These are phyloP conservation scores for Lucinisca nassula DNA, from an alignment of 2,888 invertebrate species.

Conservation along the genomic window DNA sequence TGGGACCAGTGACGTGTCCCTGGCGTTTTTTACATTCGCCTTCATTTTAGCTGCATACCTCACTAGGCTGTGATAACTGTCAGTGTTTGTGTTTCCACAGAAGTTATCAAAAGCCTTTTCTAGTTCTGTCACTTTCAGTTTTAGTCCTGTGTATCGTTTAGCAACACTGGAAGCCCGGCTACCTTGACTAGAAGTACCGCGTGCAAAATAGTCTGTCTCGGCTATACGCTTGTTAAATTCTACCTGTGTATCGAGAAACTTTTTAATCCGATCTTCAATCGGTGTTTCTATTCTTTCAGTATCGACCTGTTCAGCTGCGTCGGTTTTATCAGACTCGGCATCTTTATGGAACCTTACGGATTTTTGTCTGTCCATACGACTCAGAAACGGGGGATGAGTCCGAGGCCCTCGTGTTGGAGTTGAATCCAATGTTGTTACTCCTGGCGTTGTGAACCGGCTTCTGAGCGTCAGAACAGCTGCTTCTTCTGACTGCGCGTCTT, in stretches of 20 bases:
- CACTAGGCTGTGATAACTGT: constrained; percentile 74
- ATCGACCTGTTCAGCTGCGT: background rate
- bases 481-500: background rate
- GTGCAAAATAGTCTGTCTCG: background rate
- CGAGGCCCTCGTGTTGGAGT: background rate
- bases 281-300: background rate
- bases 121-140: constrained; percentile 64
- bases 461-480: background rate
- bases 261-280: constrained; percentile 59
- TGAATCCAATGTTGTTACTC: background rate
- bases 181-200: background rate
- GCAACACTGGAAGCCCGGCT: background rate
- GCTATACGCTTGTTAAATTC: constrained; percentile 61
- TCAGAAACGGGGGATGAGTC: background rate
- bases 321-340: background rate
- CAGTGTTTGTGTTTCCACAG: constrained; percentile 65
- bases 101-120: constrained; percentile 78
- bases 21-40: constrained; percentile 67
- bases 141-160: constrained; percentile 34
- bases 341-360: constrained; percentile 67
- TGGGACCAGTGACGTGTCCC: constrained; percentile 73
- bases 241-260: constrained; percentile 61
- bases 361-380: constrained; percentile 43
- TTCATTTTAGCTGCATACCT: constrained; percentile 77
- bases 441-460: background rate